Evolutionary conservation across 2,888 invertebrate genomes (phyloP).

Genomic region (Cantharis rufa): DNA sequence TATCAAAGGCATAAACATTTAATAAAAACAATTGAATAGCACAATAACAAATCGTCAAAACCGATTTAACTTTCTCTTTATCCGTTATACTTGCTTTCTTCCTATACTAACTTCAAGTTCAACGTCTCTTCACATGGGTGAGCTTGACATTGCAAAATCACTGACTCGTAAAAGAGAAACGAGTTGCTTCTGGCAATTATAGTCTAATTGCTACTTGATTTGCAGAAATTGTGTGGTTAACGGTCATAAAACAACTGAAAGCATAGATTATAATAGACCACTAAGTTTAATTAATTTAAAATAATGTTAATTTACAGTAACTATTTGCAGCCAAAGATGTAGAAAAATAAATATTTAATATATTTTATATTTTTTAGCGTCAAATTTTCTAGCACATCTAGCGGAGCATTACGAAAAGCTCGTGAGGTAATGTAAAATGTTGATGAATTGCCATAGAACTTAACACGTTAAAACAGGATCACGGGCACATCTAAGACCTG

Average conservation of each 20-base stretch:
- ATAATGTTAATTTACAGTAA: neutral
- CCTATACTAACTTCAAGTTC: constrained; percentile 33
- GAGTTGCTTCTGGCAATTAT: constrained; percentile 11
- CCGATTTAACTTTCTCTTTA: constrained; percentile 20
- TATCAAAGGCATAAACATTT: neutral
- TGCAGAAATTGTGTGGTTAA: constrained; percentile 26
- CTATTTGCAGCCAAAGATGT: neutral
- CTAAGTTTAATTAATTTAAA: neutral
- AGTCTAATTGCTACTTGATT: constrained; percentile 26
- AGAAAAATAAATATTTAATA: neutral
- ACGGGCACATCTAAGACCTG: too few species aligned
- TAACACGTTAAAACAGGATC: too few species aligned
- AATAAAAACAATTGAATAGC: neutral
- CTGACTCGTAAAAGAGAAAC: constrained; percentile 37
- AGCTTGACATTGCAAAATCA: constrained; percentile 40
- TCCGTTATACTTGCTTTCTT: constrained; percentile 26
- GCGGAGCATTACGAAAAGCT: neutral
- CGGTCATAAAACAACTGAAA: constrained; percentile 18
- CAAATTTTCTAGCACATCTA: neutral
- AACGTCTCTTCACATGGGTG: constrained; percentile 34
- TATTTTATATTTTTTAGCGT: neutral
- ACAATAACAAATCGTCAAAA: neutral
- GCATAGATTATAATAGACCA: neutral
- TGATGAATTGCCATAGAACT: too few species aligned
- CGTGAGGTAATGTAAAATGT: too few species aligned